Percentiles rank a stretch among this genome's conserved stretches.
Conservation (phyloP, 1,140 invertebrate genomes). For the Caenorhabditis latens region DNA sequence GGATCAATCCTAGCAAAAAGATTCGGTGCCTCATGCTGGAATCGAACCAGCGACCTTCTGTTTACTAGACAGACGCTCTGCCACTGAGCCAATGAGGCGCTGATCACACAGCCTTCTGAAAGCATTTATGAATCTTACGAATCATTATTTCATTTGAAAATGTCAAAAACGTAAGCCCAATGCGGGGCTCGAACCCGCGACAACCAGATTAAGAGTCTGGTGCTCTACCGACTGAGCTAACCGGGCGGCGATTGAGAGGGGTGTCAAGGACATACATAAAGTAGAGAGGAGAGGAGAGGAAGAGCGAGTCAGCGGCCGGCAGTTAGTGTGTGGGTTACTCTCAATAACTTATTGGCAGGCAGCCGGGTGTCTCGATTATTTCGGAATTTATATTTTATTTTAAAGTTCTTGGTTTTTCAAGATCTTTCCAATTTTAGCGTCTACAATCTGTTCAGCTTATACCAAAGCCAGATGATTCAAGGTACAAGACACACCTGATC, state of each 20-base stretch:
- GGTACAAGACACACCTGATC: not conserved
- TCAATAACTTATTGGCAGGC: too few relatives aligned
- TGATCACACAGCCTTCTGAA: not conserved
- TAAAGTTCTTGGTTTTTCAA: too few relatives aligned
- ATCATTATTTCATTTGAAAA: not conserved
- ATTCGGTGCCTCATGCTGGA: conserved; percentile 70
- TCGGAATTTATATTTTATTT: too few relatives aligned
- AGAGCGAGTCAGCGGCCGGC: not conserved
- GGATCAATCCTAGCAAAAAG: not conserved
- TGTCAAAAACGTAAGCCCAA: conserved; percentile 68
- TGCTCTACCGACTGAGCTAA: conserved; percentile 78
- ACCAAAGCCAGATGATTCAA: not conserved
- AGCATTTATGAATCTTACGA: not conserved
- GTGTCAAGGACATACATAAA: not conserved
- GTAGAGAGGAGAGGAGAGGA: not conserved
- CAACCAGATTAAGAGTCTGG: conserved; percentile 78
- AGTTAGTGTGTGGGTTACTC: not conserved
- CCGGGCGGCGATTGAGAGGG: conserved; percentile 65
- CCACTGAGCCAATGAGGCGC: conserved; percentile 72
- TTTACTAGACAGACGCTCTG: conserved; percentile 74
- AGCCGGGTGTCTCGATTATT: too few relatives aligned
- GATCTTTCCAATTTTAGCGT: not conserved
- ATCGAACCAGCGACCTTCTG: conserved; percentile 74
- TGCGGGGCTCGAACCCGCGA: conserved; percentile 78
- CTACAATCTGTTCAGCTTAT: not conserved